phyloP scores from a whole-genome alignment of 2,797 vertebrate species.

The Chloroceryle amazona region DNA sequence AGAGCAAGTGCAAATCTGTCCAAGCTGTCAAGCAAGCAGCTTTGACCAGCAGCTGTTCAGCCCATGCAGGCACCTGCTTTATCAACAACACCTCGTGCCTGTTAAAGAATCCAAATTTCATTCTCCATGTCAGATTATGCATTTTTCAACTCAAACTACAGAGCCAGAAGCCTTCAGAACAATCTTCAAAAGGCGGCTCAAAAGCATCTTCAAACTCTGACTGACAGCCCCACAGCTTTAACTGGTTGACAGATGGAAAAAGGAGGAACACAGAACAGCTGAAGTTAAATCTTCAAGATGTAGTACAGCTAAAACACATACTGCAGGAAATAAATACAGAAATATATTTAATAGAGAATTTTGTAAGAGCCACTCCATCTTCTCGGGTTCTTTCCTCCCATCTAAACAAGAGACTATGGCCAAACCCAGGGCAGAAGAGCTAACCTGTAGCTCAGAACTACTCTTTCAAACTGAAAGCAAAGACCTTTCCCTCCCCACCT shows the following conservation, averaged over 20 bases:
- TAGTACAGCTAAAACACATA: not conserved
- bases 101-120: not conserved
- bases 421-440: not conserved
- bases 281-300: not conserved
- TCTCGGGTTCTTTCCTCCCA: fast-evolving
- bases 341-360: not conserved
- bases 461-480: not conserved
- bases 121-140: not conserved
- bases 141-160: not conserved
- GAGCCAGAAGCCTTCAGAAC: not conserved
- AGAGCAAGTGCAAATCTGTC: not conserved
- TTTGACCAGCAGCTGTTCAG: not conserved
- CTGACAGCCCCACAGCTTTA: not conserved
- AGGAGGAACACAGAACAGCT: not conserved
- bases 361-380: not conserved
- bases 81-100: not conserved
- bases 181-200: conserved; percentile 21
- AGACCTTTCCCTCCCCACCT: not conserved
- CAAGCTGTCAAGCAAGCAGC: not conserved
- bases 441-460: not conserved
- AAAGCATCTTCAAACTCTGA: not conserved
- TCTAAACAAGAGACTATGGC: not conserved
- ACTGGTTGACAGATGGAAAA: not conserved
- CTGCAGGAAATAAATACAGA: not conserved
- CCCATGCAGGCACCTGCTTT: not conserved